Evolutionary conservation across 2,888 invertebrate genomes (phyloP), one percentile per base, ranked within the genome.

Genomic region (Axea sp.): DNA sequence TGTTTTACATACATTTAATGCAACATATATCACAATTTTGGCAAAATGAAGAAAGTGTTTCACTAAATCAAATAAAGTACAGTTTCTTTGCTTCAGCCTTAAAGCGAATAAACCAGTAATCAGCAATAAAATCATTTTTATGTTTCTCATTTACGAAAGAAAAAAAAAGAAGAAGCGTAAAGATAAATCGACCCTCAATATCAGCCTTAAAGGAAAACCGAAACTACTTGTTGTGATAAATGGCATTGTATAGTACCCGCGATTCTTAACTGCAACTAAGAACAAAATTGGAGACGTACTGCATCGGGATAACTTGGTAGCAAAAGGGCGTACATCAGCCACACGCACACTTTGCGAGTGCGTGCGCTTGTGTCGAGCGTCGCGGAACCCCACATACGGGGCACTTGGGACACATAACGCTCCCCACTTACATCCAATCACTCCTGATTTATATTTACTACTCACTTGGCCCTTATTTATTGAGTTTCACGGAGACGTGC

Each of bases 381-480:
- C 65, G 57, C 73, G 51, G 60, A 81, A 83, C 82, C 83, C 86
- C 85, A 78, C 85, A 86, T 86, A 87, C 85, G 84, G 86, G 83
- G 82, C 87, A 81, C 87, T 83, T 83, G 87, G 87, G 87, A 87
- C 87, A 85, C 87, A 87, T 87, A 87, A 87, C 86, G 83, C 82
- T 84, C 86, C 86, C 86, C 85, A 83, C 86, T 87, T 87, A 87
- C 87, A 86, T 87, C 87, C 87, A 87, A 87, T 87, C 87, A 84
- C 87, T 86, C 86, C 86, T 87, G 87, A 87, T 87, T 87, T 87
- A 87, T 87, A 87, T 87, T 87, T 86, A 87, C 87, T 87, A 85
- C 85, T 85, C 85, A 83, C 83, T 84, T 84, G 83, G 79, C 83
- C 84, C 85, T 86, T 87, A 87, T 87, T 87, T 87, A 87, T 87